Conservation (phyloP, 2,113 vertebrate species). For the Pholis gunnellus region DNA sequence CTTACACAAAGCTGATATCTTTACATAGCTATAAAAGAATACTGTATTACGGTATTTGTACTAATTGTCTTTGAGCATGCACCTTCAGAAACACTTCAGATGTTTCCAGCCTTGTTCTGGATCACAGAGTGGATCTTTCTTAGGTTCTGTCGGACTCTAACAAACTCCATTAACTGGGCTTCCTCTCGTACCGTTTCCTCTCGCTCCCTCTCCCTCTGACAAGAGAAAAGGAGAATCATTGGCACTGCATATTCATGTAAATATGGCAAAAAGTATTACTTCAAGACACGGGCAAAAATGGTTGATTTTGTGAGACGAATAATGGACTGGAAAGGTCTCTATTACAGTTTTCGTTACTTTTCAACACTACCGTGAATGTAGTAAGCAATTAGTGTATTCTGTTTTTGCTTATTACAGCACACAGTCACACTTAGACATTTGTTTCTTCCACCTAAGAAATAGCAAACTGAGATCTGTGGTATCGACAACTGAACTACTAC, state of each 20-base stretch:
- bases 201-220: slow-evolving; percentile 72
- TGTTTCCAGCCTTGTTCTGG: slow-evolving; percentile 59
- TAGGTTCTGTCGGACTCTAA: slow-evolving; percentile 81
- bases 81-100: slow-evolving; percentile 29
- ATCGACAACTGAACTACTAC: too few relatives aligned
- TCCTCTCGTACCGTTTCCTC: slow-evolving; percentile 69
- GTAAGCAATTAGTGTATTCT: too few relatives aligned
- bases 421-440: too few relatives aligned
- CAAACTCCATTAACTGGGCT: slow-evolving; percentile 78
- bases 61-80: background rate
- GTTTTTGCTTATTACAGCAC: too few relatives aligned
- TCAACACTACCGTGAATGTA: too few relatives aligned
- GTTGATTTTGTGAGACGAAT: background rate
- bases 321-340: background rate
- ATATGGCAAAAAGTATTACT: background rate
- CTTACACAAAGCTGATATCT: background rate
- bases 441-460: too few relatives aligned
- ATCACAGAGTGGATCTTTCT: slow-evolving; percentile 77
- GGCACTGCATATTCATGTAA: background rate
- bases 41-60: background rate
- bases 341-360: background rate
- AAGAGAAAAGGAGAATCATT: slow-evolving; percentile 9
- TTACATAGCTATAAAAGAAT: slow-evolving; percentile 20
- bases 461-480: too few relatives aligned
- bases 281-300: background rate